Evolutionary conservation across 2,113 vertebrate genomes (phyloP).

Genomic region (Sinocyclocheilus rhinocerous): DNA sequence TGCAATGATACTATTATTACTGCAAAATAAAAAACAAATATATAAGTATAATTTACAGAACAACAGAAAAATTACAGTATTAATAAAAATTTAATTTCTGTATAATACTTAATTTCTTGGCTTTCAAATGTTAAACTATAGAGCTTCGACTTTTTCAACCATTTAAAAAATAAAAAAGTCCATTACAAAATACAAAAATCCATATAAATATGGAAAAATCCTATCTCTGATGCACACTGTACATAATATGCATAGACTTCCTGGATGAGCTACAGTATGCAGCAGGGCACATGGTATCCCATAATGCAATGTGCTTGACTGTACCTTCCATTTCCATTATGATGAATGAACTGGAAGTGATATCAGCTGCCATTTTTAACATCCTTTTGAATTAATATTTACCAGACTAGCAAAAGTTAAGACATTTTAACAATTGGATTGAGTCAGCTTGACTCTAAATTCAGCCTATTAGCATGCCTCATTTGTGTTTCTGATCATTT

Average conservation of each 20-base stretch:
- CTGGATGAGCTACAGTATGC: neutral
- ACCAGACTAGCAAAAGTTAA: neutral
- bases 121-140: too few relatives aligned
- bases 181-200: neutral
- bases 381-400: too few relatives aligned
- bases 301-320: neutral
- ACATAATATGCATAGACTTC: neutral
- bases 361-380: neutral
- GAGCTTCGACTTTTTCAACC: neutral
- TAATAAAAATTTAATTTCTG: too few relatives aligned
- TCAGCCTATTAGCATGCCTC: too few relatives aligned
- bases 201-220: too few relatives aligned
- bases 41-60: too few relatives aligned
- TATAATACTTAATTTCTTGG: neutral
- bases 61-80: neutral
- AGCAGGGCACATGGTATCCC: neutral
- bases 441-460: neutral
- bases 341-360: neutral
- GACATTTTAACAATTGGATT: neutral
- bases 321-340: neutral
- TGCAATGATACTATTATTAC: neutral
- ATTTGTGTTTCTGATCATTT: too few relatives aligned
- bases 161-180: too few relatives aligned
- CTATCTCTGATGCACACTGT: neutral
- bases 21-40: neutral